Evolutionary conservation across 2,888 invertebrate species (phyloP).

Genomic region (Pseudoips prasinana): DNA sequence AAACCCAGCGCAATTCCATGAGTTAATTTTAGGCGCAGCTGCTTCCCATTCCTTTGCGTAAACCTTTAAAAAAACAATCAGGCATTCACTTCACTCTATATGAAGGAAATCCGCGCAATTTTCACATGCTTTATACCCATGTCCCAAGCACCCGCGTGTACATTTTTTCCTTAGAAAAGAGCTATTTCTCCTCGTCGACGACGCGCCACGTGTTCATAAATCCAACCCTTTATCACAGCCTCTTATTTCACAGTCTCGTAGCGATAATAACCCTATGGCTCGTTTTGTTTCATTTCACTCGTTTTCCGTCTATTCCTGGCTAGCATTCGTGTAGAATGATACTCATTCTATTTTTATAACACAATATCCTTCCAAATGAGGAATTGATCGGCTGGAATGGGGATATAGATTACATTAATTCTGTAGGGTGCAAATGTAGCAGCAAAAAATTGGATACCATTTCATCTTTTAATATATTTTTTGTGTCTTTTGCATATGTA

Average conservation of each 20-base stretch:
- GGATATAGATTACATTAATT: no score
- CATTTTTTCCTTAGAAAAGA: slow-evolving; percentile 33
- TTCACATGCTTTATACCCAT: slow-evolving; percentile 38
- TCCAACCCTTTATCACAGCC: slow-evolving; percentile 61
- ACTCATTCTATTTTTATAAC: no score
- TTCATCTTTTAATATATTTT: no score
- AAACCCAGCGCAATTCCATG: slow-evolving; percentile 18
- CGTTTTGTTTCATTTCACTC: slow-evolving; percentile 47
- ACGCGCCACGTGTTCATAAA: slow-evolving; percentile 51
- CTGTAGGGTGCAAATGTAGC: no score
- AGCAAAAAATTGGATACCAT: no score
- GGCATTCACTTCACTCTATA: slow-evolving; percentile 30
- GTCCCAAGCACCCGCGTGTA: slow-evolving; percentile 24
- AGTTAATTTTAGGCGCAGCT: slow-evolving; percentile 33
- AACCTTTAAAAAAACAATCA: slow-evolving; percentile 37
- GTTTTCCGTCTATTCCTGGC: slow-evolving; percentile 25
- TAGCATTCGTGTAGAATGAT: no score
- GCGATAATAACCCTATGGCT: slow-evolving; percentile 58
- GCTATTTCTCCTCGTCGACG: slow-evolving; percentile 52
- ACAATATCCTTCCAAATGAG: no score
- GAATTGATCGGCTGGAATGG: no score
- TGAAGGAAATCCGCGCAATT: slow-evolving; percentile 36
- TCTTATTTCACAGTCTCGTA: slow-evolving; percentile 49
- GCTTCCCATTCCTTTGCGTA: slow-evolving; percentile 29
- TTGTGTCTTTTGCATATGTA: no score